These are phyloP conservation scores for Ptiloglossa arizonensis DNA, from an alignment of 1,140 invertebrate species.

Conservation along the genomic window DNA sequence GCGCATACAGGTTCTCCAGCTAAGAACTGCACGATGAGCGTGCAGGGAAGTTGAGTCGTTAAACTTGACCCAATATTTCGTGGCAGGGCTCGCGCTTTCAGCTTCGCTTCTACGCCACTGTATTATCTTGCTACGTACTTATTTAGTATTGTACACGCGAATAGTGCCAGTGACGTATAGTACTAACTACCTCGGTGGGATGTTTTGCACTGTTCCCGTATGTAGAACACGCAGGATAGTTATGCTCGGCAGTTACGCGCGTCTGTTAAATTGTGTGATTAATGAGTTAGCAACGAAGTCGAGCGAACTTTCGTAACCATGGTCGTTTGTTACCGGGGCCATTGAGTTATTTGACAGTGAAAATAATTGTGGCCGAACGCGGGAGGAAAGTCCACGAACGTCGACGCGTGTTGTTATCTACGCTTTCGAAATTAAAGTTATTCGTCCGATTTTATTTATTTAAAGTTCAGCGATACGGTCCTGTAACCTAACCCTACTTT, in stretches of 20 bases:
- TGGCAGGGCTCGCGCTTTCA: slow-evolving; percentile 1
- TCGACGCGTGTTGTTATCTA: no score
- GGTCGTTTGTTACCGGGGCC: not conserved
- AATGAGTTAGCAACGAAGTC: not conserved
- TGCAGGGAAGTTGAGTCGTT: slow-evolving; percentile 10
- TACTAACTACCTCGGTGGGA: not conserved
- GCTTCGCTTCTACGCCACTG: slow-evolving; percentile 7
- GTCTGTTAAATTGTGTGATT: slow-evolving; percentile 1
- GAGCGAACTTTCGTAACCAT: not conserved
- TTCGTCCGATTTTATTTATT: no score
- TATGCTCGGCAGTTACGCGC: not conserved
- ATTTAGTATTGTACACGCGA: not conserved
- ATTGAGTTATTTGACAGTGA: not conserved
- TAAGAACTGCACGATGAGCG: not conserved
- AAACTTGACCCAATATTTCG: slow-evolving; percentile 34
- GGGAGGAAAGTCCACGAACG: no score
- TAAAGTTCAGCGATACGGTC: no score
- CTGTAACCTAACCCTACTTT: no score
- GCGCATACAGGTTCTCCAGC: not conserved
- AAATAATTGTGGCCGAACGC: not conserved
- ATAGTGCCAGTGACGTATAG: not conserved
- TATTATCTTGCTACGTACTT: slow-evolving; percentile 4
- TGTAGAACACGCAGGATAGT: not conserved
- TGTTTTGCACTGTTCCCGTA: not conserved
- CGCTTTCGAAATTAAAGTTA: no score